Evolutionary conservation across 2,797 vertebrate species (phyloP).

Genomic region (Uromys caudimaculatus): DNA sequence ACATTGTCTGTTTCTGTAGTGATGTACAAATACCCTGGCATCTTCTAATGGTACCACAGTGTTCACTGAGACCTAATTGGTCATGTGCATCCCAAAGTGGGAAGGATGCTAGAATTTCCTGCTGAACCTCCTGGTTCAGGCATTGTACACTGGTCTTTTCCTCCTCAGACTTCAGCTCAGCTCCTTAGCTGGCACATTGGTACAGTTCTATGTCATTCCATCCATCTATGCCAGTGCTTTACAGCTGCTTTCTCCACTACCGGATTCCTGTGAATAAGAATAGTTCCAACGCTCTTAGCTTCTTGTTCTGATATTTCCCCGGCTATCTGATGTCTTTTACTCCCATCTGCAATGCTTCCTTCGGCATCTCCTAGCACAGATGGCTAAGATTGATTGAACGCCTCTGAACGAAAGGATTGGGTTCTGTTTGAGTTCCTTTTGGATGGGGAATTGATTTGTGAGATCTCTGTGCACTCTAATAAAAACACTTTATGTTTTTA

Average conservation of each 20-base stretch:
- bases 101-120: background rate
- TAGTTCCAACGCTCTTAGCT: background rate
- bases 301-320: background rate
- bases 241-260: background rate
- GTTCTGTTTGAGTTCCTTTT: conserved; percentile 1
- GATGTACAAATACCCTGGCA: background rate
- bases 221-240: background rate
- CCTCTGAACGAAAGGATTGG: background rate
- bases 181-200: background rate
- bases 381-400: background rate
- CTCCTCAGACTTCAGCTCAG: background rate
- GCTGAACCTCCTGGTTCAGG: background rate
- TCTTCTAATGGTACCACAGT: background rate
- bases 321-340: background rate
- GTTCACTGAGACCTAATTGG: background rate
- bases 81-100: background rate
- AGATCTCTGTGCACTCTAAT: background rate
- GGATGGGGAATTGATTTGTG: background rate
- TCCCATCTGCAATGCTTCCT: background rate
- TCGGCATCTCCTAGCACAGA: background rate
- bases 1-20: background rate
- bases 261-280: background rate
- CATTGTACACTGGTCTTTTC: background rate
- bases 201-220: background rate
- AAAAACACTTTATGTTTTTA: background rate